Evolutionary conservation across 2,113 vertebrate species (phyloP).

Genomic region (Lycaon pictus): DNA sequence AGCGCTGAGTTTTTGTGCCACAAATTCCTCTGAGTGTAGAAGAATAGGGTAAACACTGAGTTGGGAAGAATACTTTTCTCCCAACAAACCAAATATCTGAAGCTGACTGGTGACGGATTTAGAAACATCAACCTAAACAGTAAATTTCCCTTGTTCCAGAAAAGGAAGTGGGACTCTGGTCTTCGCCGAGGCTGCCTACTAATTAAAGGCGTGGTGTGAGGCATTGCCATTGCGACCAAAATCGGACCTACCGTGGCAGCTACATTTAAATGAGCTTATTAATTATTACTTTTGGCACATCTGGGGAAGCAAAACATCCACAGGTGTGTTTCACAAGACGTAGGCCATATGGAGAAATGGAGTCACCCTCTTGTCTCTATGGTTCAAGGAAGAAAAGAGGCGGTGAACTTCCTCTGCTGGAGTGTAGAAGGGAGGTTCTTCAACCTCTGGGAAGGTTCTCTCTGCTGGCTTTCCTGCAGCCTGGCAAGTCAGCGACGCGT

Average conservation of each 20-base stretch:
- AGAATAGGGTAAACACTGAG: neutral
- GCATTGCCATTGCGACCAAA: neutral
- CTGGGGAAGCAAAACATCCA: neutral
- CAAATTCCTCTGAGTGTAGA: neutral
- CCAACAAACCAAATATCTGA: constrained; percentile 48
- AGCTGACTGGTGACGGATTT: constrained; percentile 52
- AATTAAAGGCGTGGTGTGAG: constrained; percentile 34
- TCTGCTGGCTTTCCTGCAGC: neutral
- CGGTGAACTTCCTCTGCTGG: neutral
- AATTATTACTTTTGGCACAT: neutral
- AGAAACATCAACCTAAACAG: constrained; percentile 64
- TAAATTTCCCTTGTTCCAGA: constrained; percentile 60
- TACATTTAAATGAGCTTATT: constrained; percentile 46
- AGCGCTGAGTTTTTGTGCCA: neutral
- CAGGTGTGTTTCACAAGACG: neutral
- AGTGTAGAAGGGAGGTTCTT: neutral
- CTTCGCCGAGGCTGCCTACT: neutral
- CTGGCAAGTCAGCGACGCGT: neutral
- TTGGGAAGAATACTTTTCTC: neutral
- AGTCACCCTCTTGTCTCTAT: neutral
- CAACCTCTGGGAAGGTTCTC: neutral
- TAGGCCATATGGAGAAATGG: neutral
- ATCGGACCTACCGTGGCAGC: neutral
- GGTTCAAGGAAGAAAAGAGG: neutral
- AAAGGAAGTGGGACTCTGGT: constrained; percentile 54